Evolutionary conservation across 2,797 vertebrate species (phyloP).

Genomic region (Dryobates pubescens): DNA sequence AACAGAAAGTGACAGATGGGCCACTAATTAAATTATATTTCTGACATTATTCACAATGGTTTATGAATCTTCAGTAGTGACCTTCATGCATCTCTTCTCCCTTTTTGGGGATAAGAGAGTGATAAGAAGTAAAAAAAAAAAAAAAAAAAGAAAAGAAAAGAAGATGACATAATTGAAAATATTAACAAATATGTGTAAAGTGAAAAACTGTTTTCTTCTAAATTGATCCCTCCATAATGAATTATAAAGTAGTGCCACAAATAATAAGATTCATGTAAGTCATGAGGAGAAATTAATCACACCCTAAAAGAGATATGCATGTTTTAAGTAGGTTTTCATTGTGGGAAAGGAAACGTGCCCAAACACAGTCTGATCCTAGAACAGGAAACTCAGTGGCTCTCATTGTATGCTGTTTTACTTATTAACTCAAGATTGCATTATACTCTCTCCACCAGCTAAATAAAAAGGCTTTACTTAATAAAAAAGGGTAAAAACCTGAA

Average conservation of each 20-base stretch:
- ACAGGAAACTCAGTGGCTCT: slow-evolving; percentile 1
- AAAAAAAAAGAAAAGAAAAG: background rate
- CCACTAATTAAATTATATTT: slow-evolving; percentile 98
- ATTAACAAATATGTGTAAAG: background rate
- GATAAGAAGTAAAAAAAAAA: background rate
- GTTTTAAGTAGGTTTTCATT: slow-evolving; percentile 26
- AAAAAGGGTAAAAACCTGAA: slow-evolving; percentile 29
- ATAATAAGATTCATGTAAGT: slow-evolving; percentile 30
- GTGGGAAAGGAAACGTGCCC: slow-evolving; percentile 25
- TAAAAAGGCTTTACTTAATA: background rate
- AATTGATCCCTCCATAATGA: background rate
- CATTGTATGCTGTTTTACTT: slow-evolving; percentile 26
- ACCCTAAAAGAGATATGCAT: background rate
- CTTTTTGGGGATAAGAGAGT: slow-evolving; percentile 42
- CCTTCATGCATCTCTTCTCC: slow-evolving; percentile 88
- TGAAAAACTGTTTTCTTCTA: background rate
- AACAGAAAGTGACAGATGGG: slow-evolving; percentile 99
- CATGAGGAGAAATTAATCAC: slow-evolving; percentile 42
- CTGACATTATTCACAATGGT: slow-evolving; percentile 91
- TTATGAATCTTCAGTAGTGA: slow-evolving; percentile 84
- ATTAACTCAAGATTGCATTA: slow-evolving; percentile 26
- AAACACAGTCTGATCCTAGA: background rate
- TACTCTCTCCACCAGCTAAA: slow-evolving; percentile 55
- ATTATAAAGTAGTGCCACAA: slow-evolving; percentile 22
- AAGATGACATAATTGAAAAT: background rate